Percentiles rank a stretch among this genome's conserved stretches.
Conservation (phyloP, 2,888 invertebrate genomes). For the Lasioglossum marginatum region DNA sequence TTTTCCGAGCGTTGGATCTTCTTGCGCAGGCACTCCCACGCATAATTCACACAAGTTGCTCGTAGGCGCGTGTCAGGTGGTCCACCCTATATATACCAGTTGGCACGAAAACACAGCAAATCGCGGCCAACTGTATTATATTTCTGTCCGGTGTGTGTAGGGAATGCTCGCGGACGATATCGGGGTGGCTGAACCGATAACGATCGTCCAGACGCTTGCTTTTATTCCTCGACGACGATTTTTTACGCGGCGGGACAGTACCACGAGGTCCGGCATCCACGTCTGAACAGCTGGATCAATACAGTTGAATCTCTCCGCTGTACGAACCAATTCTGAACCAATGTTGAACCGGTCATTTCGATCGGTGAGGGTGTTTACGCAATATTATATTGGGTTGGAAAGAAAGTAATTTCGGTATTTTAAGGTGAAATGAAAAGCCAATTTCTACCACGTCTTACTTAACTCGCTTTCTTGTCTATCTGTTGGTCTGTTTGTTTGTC, state of each 20-base stretch:
- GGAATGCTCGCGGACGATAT: slow-evolving; percentile 17
- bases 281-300: background rate
- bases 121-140: slow-evolving; percentile 60
- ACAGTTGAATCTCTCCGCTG: background rate
- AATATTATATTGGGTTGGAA: too few relatives aligned
- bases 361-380: too few relatives aligned
- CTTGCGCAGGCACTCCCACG: background rate
- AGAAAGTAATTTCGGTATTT: too few relatives aligned
- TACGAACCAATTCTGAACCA: background rate
- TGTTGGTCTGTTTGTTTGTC: too few relatives aligned
- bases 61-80: slow-evolving; percentile 11
- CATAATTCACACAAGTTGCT: slow-evolving; percentile 7
- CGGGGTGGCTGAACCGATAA: slow-evolving; percentile 45
- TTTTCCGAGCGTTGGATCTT: background rate
- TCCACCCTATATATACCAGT: slow-evolving; percentile 45
- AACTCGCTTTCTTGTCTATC: too few relatives aligned
- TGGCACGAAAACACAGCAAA: slow-evolving; percentile 59
- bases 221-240: background rate
- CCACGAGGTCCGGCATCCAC: background rate
- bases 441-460: too few relatives aligned
- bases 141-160: slow-evolving; percentile 47
- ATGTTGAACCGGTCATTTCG: too few relatives aligned
- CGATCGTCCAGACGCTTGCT: slow-evolving; percentile 12
- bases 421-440: too few relatives aligned
- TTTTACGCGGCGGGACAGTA: background rate